Conservation (phyloP, 2,113 vertebrate genomes). For the Ciconia boyciana region DNA sequence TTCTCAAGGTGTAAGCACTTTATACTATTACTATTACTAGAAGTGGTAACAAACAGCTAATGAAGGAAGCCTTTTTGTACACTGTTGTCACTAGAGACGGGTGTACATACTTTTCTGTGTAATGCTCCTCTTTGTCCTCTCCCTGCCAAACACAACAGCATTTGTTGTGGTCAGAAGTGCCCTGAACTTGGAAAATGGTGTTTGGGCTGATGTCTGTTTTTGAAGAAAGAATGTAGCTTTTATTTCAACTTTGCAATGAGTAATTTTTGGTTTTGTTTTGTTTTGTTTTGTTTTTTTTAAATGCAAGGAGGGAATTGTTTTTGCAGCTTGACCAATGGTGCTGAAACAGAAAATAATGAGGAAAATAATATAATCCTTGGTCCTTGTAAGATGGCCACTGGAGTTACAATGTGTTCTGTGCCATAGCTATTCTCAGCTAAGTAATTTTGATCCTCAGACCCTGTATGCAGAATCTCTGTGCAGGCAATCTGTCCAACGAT, state of each 20-base stretch:
- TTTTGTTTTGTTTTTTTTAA: too few species aligned
- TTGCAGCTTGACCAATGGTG: neutral
- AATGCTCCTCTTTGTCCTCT: neutral
- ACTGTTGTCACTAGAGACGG: neutral
- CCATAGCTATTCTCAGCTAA: neutral
- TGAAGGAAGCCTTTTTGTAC: neutral
- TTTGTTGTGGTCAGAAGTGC: neutral
- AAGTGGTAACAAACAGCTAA: neutral
- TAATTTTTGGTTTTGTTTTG: neutral
- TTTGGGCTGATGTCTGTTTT: neutral
- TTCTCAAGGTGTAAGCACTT: neutral
- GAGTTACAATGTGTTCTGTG: neutral
- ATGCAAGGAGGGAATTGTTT: neutral
- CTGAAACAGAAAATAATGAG: neutral
- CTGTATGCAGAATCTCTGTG: neutral
- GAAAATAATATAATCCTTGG: neutral
- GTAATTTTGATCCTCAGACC: neutral
- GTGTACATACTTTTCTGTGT: neutral
- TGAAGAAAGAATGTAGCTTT: neutral
- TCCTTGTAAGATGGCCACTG: neutral
- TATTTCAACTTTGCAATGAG: neutral
- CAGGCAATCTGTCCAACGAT: neutral
- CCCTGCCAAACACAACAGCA: neutral
- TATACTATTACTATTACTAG: neutral
- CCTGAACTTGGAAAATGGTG: neutral